Evolutionary conservation across 2,797 vertebrate genomes (phyloP).

Genomic region (Salmo trutta): DNA sequence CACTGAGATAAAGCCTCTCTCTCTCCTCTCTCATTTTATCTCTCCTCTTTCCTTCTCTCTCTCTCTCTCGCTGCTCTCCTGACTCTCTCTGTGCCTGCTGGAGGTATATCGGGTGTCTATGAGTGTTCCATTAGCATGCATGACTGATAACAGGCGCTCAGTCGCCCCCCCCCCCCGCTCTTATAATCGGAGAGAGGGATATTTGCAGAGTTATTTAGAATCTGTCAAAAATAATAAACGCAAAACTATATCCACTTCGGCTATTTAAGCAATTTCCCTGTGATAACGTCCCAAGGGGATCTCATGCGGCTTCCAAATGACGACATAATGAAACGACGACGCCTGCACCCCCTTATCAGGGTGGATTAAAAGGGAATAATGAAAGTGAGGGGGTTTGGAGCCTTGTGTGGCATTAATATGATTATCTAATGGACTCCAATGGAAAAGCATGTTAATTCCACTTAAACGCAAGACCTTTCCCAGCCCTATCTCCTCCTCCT

Average conservation of each 20-base stretch:
- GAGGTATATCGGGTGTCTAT: conserved; percentile 69
- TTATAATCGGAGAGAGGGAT: conserved; percentile 60
- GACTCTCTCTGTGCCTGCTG: conserved; percentile 29
- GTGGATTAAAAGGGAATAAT: conserved; percentile 79
- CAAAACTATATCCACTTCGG: conserved; percentile 77
- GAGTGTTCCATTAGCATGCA: conserved; percentile 73
- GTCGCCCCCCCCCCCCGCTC: conserved; percentile 27
- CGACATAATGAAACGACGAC: conserved; percentile 76
- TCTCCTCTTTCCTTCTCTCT: conserved; percentile 12
- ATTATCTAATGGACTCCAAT: conserved; percentile 80
- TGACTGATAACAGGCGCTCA: conserved; percentile 68
- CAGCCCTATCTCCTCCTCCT: conserved; percentile 76
- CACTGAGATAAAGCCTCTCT: conserved; percentile 23
- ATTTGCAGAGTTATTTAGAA: conserved; percentile 78
- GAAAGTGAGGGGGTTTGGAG: conserved; percentile 73
- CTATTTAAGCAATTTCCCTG: conserved; percentile 78
- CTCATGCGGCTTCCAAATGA: conserved; percentile 76
- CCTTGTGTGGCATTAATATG: conserved; percentile 84
- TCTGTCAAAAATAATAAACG: conserved; percentile 77
- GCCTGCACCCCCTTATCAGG: conserved; percentile 74
- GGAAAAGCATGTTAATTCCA: conserved; percentile 77
- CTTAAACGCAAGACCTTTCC: conserved; percentile 77
- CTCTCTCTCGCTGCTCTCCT: conserved; percentile 1
- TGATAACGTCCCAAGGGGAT: conserved; percentile 74
- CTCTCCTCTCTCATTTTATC: neutral